Conservation (phyloP, 2,113 vertebrate genomes). For the Lethenteron camtschaticum region DNA sequence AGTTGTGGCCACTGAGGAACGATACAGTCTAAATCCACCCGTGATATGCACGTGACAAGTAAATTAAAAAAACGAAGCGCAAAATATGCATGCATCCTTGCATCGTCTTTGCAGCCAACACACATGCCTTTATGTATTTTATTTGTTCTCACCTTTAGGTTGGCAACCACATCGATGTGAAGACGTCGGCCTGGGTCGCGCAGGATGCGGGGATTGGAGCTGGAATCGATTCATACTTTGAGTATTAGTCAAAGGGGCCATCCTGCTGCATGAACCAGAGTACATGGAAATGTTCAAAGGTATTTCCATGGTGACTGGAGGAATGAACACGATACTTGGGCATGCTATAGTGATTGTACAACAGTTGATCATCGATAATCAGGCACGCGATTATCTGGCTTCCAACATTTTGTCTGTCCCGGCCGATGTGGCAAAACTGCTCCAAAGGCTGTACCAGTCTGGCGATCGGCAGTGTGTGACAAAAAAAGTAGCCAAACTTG, state of each 20-base stretch:
- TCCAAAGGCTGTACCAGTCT: too few species aligned
- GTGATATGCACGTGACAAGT: too few species aligned
- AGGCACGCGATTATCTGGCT: too few species aligned
- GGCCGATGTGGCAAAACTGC: too few species aligned
- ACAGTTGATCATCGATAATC: too few species aligned
- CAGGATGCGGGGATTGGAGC: slow-evolving; percentile 89
- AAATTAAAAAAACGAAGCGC: neutral
- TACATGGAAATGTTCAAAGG: slow-evolving; percentile 73
- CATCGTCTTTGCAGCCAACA: neutral
- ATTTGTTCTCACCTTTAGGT: slow-evolving; percentile 32
- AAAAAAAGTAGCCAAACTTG: too few species aligned
- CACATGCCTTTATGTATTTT: neutral
- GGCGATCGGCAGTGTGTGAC: too few species aligned
- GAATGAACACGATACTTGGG: too few species aligned
- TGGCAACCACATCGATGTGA: slow-evolving; percentile 81
- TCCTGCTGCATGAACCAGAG: slow-evolving; percentile 67
- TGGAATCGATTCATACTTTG: slow-evolving; percentile 86
- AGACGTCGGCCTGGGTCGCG: slow-evolving; percentile 84
- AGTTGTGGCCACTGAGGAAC: too few species aligned
- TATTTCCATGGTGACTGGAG: neutral
- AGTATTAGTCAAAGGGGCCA: slow-evolving; percentile 92
- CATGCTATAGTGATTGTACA: too few species aligned
- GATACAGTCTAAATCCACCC: too few species aligned
- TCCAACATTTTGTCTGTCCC: too few species aligned
- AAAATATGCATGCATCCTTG: neutral